Evolutionary conservation across 2,888 invertebrate species (phyloP).

Genomic region (Dryobotodes eremita): DNA sequence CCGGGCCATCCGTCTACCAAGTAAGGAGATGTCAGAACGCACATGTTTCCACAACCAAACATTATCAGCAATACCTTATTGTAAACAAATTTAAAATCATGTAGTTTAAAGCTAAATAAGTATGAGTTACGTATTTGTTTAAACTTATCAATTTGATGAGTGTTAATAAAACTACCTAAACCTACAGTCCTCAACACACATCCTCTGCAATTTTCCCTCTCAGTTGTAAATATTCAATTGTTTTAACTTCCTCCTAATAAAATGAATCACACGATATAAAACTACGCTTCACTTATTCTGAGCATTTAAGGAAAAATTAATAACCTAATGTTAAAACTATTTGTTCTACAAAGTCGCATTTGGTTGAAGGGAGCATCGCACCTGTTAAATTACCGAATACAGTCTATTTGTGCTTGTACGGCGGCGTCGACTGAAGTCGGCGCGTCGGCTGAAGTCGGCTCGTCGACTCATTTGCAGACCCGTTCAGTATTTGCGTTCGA

Average conservation of each 20-base stretch:
- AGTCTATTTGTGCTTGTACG: neutral
- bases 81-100: neutral
- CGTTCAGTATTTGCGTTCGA: neutral
- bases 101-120: neutral
- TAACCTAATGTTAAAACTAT: neutral
- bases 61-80: neutral
- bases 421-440: neutral
- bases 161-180: neutral
- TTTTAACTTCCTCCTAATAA: slow-evolving; percentile 2
- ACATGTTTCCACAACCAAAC: neutral
- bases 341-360: neutral
- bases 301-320: neutral
- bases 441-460: neutral
- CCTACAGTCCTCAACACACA: too few relatives aligned
- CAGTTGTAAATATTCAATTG: neutral
- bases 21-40: too few relatives aligned
- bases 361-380: neutral
- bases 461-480: neutral
- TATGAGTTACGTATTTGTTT: neutral
- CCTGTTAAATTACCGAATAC: neutral
- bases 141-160: neutral
- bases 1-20: neutral
- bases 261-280: slow-evolving; percentile 20
- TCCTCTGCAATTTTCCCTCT: neutral
- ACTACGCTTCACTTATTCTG: neutral